Evolutionary conservation across 2,113 vertebrate genomes (phyloP).

Genomic region (Vulpes vulpes): DNA sequence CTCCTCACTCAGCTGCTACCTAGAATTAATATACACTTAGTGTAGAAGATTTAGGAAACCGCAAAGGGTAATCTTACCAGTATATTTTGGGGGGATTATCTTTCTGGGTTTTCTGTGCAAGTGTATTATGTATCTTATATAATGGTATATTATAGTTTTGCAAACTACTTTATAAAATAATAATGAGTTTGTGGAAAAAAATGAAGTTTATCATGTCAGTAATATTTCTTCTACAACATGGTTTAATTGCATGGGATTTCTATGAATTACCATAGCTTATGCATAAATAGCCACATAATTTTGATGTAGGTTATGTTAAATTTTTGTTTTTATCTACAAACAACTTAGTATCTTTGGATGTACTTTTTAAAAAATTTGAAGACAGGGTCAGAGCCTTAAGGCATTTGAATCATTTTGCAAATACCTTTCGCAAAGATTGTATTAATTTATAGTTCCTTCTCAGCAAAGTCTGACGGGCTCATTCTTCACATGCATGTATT

Average conservation of each 20-base stretch:
- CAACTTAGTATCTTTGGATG: not conserved
- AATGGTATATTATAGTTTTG: conserved; percentile 33
- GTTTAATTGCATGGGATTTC: conserved; percentile 26
- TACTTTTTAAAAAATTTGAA: conserved; percentile 17
- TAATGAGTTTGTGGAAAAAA: not conserved
- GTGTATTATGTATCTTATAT: not conserved
- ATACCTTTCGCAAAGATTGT: not conserved
- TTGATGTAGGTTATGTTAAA: conserved; percentile 15
- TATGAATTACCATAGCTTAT: not conserved
- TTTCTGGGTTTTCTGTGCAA: conserved; percentile 28
- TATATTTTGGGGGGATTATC: not conserved
- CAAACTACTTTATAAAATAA: conserved; percentile 45
- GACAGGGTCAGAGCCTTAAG: not conserved
- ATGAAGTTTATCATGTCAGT: conserved; percentile 6
- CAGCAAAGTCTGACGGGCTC: not conserved
- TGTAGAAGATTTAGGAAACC: not conserved
- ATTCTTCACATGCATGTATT: not conserved
- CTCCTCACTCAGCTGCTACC: not conserved
- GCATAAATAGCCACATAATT: conserved; percentile 2
- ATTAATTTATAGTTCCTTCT: not conserved
- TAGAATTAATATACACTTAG: conserved; percentile 12
- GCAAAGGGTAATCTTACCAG: not conserved
- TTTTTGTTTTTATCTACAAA: conserved; percentile 43
- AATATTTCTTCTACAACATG: conserved; percentile 22
- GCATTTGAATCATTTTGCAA: not conserved